Evolutionary conservation across 2,797 vertebrate species (phyloP).

Genomic region (Tenualosa ilisha): DNA sequence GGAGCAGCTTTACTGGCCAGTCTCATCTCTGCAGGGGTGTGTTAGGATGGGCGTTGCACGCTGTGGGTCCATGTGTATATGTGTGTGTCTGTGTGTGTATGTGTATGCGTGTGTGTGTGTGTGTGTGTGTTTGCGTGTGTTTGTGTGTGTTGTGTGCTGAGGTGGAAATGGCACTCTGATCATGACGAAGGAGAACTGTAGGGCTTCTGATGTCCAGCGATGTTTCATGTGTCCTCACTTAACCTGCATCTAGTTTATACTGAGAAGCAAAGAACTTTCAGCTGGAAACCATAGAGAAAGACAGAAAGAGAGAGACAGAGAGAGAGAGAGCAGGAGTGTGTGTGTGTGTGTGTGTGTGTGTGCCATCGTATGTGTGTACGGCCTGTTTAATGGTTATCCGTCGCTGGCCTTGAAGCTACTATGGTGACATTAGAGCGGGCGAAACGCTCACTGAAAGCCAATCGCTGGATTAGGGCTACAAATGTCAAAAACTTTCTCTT

Average conservation of each 20-base stretch:
- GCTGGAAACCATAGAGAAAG: background rate
- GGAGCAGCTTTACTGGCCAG: constrained; percentile 12
- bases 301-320: constrained; percentile 25
- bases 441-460: background rate
- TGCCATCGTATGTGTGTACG: background rate
- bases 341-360: background rate
- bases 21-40: background rate
- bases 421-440: background rate
- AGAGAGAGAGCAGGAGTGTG: constrained; percentile 26
- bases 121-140: background rate
- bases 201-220: constrained; percentile 10
- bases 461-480: background rate
- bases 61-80: background rate
- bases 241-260: background rate
- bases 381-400: background rate
- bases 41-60: background rate
- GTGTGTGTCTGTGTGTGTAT: background rate
- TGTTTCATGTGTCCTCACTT: constrained; percentile 37
- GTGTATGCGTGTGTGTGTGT: constrained; percentile 25
- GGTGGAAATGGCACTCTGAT: background rate
- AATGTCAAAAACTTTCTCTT: background rate
- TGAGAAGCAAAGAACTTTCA: background rate
- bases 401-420: background rate
- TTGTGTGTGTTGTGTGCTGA: background rate
- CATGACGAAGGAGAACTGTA: background rate